Evolutionary conservation across 1,140 invertebrate species (phyloP).

Genomic region (Theocolax elegans): DNA sequence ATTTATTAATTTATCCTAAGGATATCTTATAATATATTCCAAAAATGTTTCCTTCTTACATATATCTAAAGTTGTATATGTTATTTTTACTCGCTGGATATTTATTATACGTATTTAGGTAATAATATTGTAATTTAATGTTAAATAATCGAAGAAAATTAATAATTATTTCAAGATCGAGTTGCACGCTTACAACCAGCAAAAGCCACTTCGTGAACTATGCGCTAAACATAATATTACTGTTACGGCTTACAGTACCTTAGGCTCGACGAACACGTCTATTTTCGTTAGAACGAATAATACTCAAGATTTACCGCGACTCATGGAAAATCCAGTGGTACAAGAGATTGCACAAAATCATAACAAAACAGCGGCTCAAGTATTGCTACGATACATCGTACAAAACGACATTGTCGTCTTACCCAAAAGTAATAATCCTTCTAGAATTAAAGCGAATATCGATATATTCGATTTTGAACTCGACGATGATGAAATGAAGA

Average conservation of each 20-base stretch:
- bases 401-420: slow-evolving; percentile 79
- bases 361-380: slow-evolving; percentile 79
- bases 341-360: slow-evolving; percentile 76
- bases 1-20: no score
- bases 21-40: no score
- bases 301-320: slow-evolving; percentile 67
- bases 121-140: no score
- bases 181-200: slow-evolving; percentile 85
- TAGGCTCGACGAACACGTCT: slow-evolving; percentile 73
- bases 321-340: slow-evolving; percentile 76
- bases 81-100: no score
- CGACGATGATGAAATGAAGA: slow-evolving; percentile 65
- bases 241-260: slow-evolving; percentile 84
- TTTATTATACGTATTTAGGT: no score
- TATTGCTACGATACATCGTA: slow-evolving; percentile 80
- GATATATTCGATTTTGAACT: slow-evolving; percentile 72
- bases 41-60: background rate
- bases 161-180: no score
- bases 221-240: slow-evolving; percentile 78
- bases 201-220: slow-evolving; percentile 77
- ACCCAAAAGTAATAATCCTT: slow-evolving; percentile 83
- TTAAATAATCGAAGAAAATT: no score
- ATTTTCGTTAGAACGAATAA: slow-evolving; percentile 63
- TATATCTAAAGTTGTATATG: background rate
- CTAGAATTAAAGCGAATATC: slow-evolving; percentile 76